Evolutionary conservation across 2,888 invertebrate genomes (phyloP), one percentile per base, ranked within the genome.

Genomic region (Caenorhabditis drosophilae): DNA sequence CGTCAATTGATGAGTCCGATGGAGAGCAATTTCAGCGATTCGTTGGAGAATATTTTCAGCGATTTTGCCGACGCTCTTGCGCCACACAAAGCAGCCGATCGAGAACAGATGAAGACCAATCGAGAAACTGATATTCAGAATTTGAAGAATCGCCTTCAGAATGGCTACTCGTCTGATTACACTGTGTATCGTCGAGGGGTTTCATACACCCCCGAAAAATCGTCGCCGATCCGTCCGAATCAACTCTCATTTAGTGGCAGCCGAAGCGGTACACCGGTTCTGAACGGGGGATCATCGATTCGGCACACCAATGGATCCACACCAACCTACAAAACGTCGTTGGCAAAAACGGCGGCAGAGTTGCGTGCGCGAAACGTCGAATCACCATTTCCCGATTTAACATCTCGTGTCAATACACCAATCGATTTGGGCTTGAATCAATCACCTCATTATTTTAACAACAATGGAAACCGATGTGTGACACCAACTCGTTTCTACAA

Each of bases 21-120:
- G 58, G 75, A 75, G 26, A 53, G 51, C 4, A 6, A n/a, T 69
- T 76, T 61, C 67, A 78, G 78, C 51, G 78, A 79, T 49, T 79
- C 79, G 6, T 60, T 81, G 50, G 80, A 80, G 46, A 78, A 80
- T 53, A 67, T 81, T 23, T 75, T 79, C 75, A 72, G 71, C 44
- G 80, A 81, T 57, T 77, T 80, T 45, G 80, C 79, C 27, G 80
- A 78, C 31, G 72, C 72, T 6, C 56, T 77, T 20, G 61, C 57
- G 7, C 47, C 64, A 7, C 56, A 56, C 15, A 55, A 54, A 35
- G 48, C 56, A 25, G 15, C 16, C 44, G n/a, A 16, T 44, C 25
- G 15, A n/a, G 23, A 12, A 9, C 11, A 34, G 12, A 27, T 34
- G 2, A 22, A 6, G 31, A 3, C 7, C 20, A 45, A 15, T 6